phyloP scores from a whole-genome alignment of 2,888 invertebrate species.

The Listrodromus nycthemerus region DNA sequence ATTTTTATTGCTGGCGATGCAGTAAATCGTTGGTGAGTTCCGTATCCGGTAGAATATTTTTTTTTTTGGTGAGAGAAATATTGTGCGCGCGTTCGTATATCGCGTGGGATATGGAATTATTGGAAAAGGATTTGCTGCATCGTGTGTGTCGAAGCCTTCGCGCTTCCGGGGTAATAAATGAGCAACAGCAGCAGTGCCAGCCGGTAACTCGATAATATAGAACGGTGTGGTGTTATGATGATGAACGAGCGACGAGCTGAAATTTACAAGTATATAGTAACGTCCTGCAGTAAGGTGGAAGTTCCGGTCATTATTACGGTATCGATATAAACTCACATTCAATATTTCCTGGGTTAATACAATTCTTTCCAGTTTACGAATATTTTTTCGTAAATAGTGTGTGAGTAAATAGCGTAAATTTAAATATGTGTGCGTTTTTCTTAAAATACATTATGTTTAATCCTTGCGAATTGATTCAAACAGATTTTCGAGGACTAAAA shows the following conservation, averaged over 20 bases:
- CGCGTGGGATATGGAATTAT: neutral
- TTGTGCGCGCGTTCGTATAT: neutral
- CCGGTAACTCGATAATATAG: constrained; percentile 23
- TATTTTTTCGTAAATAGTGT: too few species aligned
- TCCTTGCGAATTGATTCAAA: too few species aligned
- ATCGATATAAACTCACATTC: too few species aligned
- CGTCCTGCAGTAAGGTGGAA: neutral
- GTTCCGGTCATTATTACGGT: neutral
- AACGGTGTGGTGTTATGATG: neutral
- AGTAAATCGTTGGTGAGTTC: constrained; percentile 6
- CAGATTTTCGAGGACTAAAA: too few species aligned
- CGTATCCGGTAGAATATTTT: neutral
- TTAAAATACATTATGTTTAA: too few species aligned
- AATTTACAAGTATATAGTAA: constrained; percentile 7
- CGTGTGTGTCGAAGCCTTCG: constrained; percentile 13
- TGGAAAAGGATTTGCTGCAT: constrained; percentile 33
- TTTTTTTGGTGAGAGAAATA: neutral
- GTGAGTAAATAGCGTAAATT: too few species aligned
- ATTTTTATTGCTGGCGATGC: constrained; percentile 34
- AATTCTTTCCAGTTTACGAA: too few species aligned
- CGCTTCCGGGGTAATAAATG: constrained; percentile 17
- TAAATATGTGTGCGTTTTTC: too few species aligned
- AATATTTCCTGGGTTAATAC: too few species aligned
- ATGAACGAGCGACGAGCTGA: constrained; percentile 5
- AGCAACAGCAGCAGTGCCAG: constrained; percentile 1